Conservation (phyloP, 2,888 invertebrate species). For the Rhimphoctona megacephalus region DNA sequence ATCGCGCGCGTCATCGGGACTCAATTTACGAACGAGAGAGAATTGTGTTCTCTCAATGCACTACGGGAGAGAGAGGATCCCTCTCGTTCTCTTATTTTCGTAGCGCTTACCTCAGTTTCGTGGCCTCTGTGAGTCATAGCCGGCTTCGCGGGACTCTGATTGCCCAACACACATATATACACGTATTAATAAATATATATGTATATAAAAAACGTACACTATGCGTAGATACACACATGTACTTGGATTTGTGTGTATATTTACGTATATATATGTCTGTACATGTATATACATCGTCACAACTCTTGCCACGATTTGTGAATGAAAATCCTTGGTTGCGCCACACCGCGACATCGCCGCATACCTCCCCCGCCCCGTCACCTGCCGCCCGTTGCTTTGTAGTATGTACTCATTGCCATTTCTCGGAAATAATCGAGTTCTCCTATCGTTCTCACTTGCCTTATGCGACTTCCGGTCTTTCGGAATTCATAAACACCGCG, state of each 20-base stretch:
- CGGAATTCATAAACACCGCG: not conserved
- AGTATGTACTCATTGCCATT: conserved; percentile 34
- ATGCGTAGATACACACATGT: too few relatives aligned
- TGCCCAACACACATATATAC: not conserved
- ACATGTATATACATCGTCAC: conserved; percentile 63
- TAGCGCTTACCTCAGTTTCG: conserved; percentile 75
- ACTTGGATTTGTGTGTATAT: not conserved
- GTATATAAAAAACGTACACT: too few relatives aligned
- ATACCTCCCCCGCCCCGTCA: not conserved
- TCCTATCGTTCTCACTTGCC: conserved; percentile 18
- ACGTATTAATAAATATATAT: not conserved
- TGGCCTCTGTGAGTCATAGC: conserved; percentile 62
- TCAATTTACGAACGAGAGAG: conserved; percentile 14
- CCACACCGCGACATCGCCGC: conserved; percentile 65
- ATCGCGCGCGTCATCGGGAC: conserved; percentile 30
- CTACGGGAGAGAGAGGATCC: conserved; percentile 2
- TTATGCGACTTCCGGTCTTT: conserved; percentile 31
- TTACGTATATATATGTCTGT: not conserved
- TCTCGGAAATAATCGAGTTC: conserved; percentile 54
- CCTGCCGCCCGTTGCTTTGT: conserved; percentile 4
- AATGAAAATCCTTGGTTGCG: conserved; percentile 79
- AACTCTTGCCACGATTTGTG: conserved; percentile 78
- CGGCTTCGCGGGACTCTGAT: conserved; percentile 34
- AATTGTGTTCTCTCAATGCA: not conserved
- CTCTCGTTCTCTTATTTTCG: conserved; percentile 71